A percentile compares a stretch with the other conserved stretches of the same genome.
Conservation (phyloP, 2,113 vertebrate genomes). For the Amblyornis subalaris region DNA sequence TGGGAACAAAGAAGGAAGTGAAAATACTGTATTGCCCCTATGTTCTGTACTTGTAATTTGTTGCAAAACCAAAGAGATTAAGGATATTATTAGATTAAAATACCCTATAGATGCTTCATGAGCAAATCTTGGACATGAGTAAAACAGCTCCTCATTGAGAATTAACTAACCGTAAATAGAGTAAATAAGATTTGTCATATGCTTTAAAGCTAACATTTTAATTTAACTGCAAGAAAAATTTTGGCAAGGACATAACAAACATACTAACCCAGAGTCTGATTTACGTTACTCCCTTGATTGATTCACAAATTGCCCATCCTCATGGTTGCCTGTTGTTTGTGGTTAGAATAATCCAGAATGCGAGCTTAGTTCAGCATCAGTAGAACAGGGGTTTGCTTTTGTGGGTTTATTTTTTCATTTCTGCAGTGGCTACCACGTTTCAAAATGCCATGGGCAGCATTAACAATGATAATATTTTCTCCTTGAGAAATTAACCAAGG, state of each 20-base stretch:
- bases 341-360: background rate
- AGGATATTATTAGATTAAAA: background rate
- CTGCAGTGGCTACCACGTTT: background rate
- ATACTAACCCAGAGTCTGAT: background rate
- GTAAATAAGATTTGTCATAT: background rate
- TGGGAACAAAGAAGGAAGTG: background rate
- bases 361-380: background rate
- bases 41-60: background rate
- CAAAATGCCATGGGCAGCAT: background rate
- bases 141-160: background rate
- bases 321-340: background rate
- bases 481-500: background rate
- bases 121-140: background rate
- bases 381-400: background rate
- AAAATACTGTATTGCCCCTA: background rate
- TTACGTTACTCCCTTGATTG: background rate
- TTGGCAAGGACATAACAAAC: background rate
- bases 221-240: background rate
- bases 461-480: background rate
- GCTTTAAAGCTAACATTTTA: background rate
- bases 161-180: slow-evolving; percentile 9
- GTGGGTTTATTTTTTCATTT: background rate
- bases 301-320: background rate
- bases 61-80: background rate
- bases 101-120: background rate